Evolutionary conservation across 2,888 invertebrate species (phyloP).

Genomic region (Thymelicus acteon): DNA sequence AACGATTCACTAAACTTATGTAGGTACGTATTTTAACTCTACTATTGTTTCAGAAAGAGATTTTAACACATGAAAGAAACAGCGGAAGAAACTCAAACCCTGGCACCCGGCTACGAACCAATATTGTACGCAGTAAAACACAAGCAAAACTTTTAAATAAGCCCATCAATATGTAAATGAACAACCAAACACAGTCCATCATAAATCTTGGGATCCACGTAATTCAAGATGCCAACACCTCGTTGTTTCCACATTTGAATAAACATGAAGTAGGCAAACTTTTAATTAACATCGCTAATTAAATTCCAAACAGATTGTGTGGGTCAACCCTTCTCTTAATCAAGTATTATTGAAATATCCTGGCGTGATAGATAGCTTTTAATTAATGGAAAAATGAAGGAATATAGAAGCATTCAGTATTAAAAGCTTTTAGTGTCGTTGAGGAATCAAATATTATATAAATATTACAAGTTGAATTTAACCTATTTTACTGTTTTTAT

Average conservation of each 20-base stretch:
- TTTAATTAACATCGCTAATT: constrained; percentile 37
- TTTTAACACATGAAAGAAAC: no score
- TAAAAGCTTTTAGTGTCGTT: no score
- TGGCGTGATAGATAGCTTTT: not conserved
- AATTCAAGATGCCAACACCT: not conserved
- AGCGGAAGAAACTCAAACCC: no score
- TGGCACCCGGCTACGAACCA: no score
- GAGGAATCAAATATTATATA: no score
- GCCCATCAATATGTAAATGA: constrained; percentile 11
- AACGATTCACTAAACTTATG: no score
- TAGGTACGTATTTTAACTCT: no score
- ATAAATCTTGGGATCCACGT: constrained; percentile 13
- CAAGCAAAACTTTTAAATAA: not conserved
- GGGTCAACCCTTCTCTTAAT: constrained; percentile 21
- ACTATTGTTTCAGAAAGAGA: no score
- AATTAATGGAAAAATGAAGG: not conserved
- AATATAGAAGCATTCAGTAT: no score
- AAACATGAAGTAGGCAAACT: constrained; percentile 30
- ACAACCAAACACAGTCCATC: not conserved
- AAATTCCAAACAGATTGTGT: constrained; percentile 20
- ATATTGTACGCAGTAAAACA: not conserved
- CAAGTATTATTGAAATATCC: constrained; percentile 21
- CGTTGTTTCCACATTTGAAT: constrained; percentile 17
- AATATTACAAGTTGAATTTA: no score
- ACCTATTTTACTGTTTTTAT: no score